phyloP scores from a whole-genome alignment of 2,797 vertebrate genomes.

The Lepidocolaptes lacrymiger region DNA sequence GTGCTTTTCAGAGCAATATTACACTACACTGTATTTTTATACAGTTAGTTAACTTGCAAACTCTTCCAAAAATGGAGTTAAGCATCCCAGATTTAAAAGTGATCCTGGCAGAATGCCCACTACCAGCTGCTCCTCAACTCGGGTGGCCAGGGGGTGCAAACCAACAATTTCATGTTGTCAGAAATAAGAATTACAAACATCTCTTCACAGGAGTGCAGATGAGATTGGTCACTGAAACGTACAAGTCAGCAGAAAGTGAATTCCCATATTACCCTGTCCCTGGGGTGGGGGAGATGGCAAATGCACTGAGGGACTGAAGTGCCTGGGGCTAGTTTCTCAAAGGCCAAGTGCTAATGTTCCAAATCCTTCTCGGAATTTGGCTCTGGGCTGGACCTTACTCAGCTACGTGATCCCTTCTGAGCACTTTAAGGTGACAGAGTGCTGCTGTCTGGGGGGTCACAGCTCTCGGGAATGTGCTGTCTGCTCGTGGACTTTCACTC shows the following conservation, averaged over 20 bases:
- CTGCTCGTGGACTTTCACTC: not conserved
- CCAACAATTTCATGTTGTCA: not conserved
- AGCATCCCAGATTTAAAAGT: conserved; percentile 25
- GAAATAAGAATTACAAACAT: not conserved
- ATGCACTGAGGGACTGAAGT: not conserved
- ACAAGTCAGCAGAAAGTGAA: not conserved
- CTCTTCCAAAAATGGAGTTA: conserved; percentile 47
- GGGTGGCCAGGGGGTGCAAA: not conserved
- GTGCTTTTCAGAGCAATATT: conserved; percentile 66
- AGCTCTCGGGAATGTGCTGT: not conserved
- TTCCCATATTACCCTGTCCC: not conserved
- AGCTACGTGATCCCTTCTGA: conserved; percentile 5
- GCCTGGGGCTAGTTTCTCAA: not conserved
- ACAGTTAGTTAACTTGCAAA: conserved; percentile 59
- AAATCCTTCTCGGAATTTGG: conserved; percentile 11
- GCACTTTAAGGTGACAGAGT: conserved; percentile 19
- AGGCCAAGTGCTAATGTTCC: conserved; percentile 12
- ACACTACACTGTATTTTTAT: conserved; percentile 62
- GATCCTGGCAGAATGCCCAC: not conserved
- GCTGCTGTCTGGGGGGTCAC: not conserved
- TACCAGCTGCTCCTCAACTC: not conserved
- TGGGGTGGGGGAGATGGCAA: not conserved
- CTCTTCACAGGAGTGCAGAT: not conserved
- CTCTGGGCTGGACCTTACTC: not conserved
- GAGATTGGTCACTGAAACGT: not conserved